These are phyloP conservation scores for Pseudochaenichthys georgianus DNA, from an alignment of 2,797 vertebrate species.

Conservation along the genomic window DNA sequence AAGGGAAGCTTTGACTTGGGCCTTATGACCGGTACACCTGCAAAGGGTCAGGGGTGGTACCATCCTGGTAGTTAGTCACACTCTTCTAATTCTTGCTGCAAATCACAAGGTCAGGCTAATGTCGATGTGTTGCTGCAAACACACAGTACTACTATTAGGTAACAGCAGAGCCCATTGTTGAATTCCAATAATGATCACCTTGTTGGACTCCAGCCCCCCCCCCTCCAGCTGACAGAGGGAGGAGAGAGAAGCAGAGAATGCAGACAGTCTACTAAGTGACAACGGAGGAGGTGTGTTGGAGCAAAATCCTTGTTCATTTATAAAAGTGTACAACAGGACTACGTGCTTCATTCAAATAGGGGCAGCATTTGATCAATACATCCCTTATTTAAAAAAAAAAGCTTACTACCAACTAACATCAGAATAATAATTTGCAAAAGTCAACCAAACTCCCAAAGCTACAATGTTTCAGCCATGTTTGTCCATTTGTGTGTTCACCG, in stretches of 20 bases:
- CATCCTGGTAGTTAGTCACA: slow-evolving; percentile 5
- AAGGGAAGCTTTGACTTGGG: too few species aligned
- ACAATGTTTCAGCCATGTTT: too few species aligned
- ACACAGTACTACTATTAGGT: slow-evolving; percentile 12
- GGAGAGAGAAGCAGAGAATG: not conserved
- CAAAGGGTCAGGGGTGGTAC: not conserved
- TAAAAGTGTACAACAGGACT: too few species aligned
- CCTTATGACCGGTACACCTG: not conserved
- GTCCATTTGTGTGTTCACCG: too few species aligned
- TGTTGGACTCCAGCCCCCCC: slow-evolving; percentile 31
- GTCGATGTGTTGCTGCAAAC: not conserved
- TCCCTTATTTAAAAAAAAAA: too few species aligned
- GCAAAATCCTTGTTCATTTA: too few species aligned
- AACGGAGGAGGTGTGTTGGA: not conserved
- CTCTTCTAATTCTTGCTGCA: slow-evolving; percentile 20
- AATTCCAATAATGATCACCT: slow-evolving; percentile 47
- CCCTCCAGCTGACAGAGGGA: slow-evolving; percentile 15
- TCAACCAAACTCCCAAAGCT: too few species aligned
- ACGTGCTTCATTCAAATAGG: too few species aligned
- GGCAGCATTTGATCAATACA: too few species aligned
- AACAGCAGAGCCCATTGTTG: slow-evolving; percentile 55
- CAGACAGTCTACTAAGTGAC: not conserved
- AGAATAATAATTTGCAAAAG: too few species aligned
- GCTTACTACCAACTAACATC: too few species aligned
- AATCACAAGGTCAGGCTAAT: slow-evolving; percentile 13